A percentile compares a stretch with the other conserved stretches of the same genome.
phyloP scores from a whole-genome alignment of 2,113 vertebrate genomes.

The Embiotoca jacksoni region DNA sequence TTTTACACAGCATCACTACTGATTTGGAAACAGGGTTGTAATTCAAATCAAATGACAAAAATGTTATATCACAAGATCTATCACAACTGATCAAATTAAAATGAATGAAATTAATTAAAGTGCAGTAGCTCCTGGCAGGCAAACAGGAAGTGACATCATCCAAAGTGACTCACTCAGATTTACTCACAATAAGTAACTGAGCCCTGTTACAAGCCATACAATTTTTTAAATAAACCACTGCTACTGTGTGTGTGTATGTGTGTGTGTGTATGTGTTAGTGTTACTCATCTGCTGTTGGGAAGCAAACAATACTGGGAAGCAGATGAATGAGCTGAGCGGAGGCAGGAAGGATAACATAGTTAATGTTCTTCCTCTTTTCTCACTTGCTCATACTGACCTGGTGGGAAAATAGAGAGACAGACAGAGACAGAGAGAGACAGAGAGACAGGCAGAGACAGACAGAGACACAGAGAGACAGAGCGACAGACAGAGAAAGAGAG shows the following conservation, averaged over 20 bases:
- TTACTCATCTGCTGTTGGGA: conserved; percentile 26
- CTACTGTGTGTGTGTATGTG: too few species aligned
- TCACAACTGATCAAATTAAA: too few species aligned
- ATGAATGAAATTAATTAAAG: background rate
- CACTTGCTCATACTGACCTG: background rate
- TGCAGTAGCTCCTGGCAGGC: background rate
- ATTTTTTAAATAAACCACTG: background rate
- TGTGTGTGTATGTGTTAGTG: background rate
- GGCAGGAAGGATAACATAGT: conserved; percentile 50
- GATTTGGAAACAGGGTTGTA: too few species aligned
- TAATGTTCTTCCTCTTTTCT: conserved; percentile 35
- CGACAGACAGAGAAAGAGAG: conserved; percentile 14
- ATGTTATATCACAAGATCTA: too few species aligned
- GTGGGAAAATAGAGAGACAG: conserved; percentile 6
- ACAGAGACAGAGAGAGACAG: background rate
- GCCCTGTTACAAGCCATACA: background rate
- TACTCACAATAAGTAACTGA: background rate
- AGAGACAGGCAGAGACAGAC: too few species aligned
- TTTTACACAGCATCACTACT: too few species aligned
- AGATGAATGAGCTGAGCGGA: conserved; percentile 27
- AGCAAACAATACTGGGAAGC: conserved; percentile 56
- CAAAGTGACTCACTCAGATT: background rate
- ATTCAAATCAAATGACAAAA: too few species aligned
- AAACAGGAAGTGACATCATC: conserved; percentile 6
- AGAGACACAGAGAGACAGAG: background rate